Evolutionary conservation across 2,888 invertebrate species (phyloP).

Genomic region (Allygus modestus): DNA sequence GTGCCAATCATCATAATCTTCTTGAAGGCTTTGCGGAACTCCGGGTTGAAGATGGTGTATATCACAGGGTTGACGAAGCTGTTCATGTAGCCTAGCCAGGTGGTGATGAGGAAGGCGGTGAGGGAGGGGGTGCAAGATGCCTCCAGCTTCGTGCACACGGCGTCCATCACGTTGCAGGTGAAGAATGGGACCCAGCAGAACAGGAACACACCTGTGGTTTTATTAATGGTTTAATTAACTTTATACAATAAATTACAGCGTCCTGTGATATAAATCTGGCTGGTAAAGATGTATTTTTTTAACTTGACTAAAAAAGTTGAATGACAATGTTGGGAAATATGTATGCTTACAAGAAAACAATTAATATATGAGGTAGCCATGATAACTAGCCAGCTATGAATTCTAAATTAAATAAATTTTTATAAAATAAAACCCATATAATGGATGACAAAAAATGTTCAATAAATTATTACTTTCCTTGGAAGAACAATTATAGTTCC

Average conservation of each 20-base stretch:
- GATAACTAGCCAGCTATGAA: no score
- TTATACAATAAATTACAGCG: constrained; percentile 59
- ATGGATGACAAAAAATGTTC: no score
- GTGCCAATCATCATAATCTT: constrained; percentile 87
- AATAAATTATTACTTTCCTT: no score
- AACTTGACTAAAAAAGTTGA: no score
- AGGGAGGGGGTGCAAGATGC: constrained; percentile 89
- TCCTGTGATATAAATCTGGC: constrained; percentile 69
- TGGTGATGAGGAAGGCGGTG: constrained; percentile 94
- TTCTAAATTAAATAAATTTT: no score
- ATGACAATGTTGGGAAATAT: no score
- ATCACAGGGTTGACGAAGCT: constrained; percentile 96
- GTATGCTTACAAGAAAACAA: no score
- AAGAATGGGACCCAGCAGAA: constrained; percentile 99
- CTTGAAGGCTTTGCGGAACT: constrained; percentile 98
- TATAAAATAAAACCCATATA: no score
- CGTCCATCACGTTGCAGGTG: constrained; percentile 98
- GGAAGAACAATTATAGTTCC: no score
- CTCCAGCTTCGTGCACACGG: constrained; percentile 93
- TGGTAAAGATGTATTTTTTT: constrained; percentile 4
- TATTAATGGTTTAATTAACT: no score
- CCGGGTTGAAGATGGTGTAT: constrained; percentile 97
- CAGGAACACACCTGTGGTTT: constrained; percentile 95
- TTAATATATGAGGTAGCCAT: no score
- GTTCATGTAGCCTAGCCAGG: constrained; percentile 99